These are phyloP conservation scores for Zaprionus kolodkinae DNA, from an alignment of 1,140 invertebrate species.

Conservation along the genomic window DNA sequence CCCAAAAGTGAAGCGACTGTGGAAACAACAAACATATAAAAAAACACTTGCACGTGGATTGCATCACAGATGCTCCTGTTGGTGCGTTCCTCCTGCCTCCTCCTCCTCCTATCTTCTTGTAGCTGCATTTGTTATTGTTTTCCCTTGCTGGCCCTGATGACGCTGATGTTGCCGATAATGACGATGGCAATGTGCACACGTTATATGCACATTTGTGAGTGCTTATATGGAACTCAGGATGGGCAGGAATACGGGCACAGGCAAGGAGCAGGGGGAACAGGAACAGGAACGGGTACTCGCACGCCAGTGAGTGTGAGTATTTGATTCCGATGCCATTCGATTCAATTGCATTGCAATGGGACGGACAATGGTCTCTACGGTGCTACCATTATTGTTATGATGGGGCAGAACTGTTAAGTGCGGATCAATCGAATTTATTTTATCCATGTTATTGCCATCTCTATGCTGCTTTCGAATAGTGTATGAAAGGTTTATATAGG, in stretches of 20 bases:
- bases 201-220: slow-evolving; percentile 69
- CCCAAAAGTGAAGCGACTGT: slow-evolving; percentile 31
- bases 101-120: neutral
- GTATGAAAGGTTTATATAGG: neutral
- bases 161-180: slow-evolving; percentile 75
- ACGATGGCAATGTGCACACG: slow-evolving; percentile 78
- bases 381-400: slow-evolving; percentile 3
- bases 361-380: slow-evolving; percentile 3
- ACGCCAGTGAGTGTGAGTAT: slow-evolving; percentile 17
- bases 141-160: slow-evolving; percentile 27
- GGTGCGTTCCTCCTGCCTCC: slow-evolving; percentile 4
- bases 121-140: slow-evolving; percentile 47
- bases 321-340: slow-evolving; percentile 48
- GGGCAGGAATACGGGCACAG: neutral
- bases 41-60: slow-evolving; percentile 78
- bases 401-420: neutral
- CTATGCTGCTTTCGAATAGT: neutral
- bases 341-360: slow-evolving; percentile 44
- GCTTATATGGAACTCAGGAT: slow-evolving; percentile 45
- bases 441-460: neutral
- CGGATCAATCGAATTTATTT: slow-evolving; percentile 2
- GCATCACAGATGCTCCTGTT: slow-evolving; percentile 62
- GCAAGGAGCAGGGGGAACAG: neutral
- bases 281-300: neutral
- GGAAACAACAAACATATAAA: slow-evolving; percentile 28